These are phyloP conservation scores for Sander vitreus DNA, from an alignment of 2,113 vertebrate genomes.

Conservation along the genomic window DNA sequence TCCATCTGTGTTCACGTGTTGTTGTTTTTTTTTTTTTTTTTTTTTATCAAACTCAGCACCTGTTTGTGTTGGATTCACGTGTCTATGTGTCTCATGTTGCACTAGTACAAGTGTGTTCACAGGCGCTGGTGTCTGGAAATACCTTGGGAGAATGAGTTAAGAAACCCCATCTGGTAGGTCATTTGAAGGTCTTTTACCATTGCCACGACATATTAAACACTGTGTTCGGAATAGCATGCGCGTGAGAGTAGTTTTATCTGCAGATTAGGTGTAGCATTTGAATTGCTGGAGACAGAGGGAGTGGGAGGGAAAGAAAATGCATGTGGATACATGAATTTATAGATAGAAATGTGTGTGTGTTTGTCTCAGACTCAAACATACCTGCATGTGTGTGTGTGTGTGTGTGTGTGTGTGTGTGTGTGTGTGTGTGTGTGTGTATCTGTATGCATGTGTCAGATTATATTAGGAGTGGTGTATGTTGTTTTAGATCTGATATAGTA, in stretches of 20 bases:
- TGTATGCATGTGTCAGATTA: no score
- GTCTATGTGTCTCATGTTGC: constrained; percentile 11
- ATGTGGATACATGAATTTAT: not conserved
- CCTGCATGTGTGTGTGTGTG: no score
- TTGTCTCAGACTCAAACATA: not conserved
- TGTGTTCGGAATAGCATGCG: not conserved
- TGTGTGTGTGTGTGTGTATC: no score
- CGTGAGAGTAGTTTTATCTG: not conserved
- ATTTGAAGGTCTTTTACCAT: constrained; percentile 34
- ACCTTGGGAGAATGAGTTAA: constrained; percentile 16
- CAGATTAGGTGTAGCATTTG: not conserved
- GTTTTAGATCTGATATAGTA: not conserved
- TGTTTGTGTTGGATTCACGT: constrained; percentile 41
- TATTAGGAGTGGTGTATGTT: no score
- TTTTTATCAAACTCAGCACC: constrained; percentile 67
- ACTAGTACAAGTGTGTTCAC: constrained; percentile 7
- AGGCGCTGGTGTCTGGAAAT: not conserved
- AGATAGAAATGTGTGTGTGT: not conserved
- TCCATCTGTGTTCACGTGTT: constrained; percentile 72
- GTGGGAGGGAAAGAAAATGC: not conserved
- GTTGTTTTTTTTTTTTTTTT: constrained; percentile 63
- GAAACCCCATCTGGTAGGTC: constrained; percentile 21
- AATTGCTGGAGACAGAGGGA: not conserved
- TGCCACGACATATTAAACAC: constrained; percentile 44
- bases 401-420: not conserved